phyloP scores from a whole-genome alignment of 2,888 invertebrate genomes.

The Rhodophaea formosa region DNA sequence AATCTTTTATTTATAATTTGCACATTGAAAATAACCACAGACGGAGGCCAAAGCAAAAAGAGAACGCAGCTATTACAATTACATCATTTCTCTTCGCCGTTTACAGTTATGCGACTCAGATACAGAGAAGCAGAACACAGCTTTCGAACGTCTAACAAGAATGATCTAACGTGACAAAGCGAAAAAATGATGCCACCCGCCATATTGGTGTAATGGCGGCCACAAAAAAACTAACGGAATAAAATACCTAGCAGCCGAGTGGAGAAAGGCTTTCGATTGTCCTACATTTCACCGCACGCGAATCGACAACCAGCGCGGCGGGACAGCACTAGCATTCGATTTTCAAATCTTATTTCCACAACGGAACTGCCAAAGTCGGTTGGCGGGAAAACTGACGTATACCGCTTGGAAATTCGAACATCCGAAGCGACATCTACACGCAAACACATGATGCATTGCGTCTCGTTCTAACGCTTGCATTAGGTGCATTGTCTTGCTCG shows the following conservation, averaged over 20 bases:
- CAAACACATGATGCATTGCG: slow-evolving; percentile 50
- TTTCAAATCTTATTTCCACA: slow-evolving; percentile 48
- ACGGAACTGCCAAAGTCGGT: slow-evolving; percentile 52
- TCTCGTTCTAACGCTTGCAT: slow-evolving; percentile 50
- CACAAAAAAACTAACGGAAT: slow-evolving; percentile 80
- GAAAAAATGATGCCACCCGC: slow-evolving; percentile 77
- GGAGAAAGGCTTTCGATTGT: slow-evolving; percentile 82
- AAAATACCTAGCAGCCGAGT: slow-evolving; percentile 75
- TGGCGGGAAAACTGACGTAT: slow-evolving; percentile 57
- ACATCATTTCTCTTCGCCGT: slow-evolving; percentile 62
- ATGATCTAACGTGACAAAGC: slow-evolving; percentile 81
- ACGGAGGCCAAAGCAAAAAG: slow-evolving; percentile 26
- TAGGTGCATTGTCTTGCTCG: slow-evolving; percentile 46
- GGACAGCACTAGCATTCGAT: slow-evolving; percentile 46
- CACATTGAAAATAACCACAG: slow-evolving; percentile 19
- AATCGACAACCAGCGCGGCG: slow-evolving; percentile 52
- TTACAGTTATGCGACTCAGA: slow-evolving; percentile 73
- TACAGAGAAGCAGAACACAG: slow-evolving; percentile 64
- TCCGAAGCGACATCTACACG: slow-evolving; percentile 51
- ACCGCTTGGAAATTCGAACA: slow-evolving; percentile 51
- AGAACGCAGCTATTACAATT: slow-evolving; percentile 51
- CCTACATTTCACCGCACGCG: slow-evolving; percentile 77
- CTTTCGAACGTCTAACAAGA: slow-evolving; percentile 77
- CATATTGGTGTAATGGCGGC: slow-evolving; percentile 76
- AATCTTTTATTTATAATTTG: slow-evolving; percentile 15